Evolutionary conservation across 2,113 vertebrate species (phyloP).

Genomic region (Ciconia stormi): DNA sequence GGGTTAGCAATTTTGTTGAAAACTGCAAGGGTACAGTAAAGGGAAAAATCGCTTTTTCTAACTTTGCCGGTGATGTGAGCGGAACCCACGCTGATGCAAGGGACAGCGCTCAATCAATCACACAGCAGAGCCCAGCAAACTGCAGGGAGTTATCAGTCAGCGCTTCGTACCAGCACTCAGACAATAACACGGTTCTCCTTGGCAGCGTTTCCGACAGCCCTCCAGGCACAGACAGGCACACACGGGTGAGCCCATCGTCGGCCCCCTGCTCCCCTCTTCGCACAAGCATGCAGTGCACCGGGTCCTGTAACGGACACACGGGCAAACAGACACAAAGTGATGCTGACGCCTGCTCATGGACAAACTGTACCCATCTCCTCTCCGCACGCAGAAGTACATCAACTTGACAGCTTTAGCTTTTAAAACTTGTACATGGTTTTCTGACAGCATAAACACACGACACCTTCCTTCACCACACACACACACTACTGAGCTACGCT

Average conservation of each 20-base stretch:
- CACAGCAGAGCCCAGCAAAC: not conserved
- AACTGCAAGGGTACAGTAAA: not conserved
- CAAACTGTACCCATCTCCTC: fast-evolving
- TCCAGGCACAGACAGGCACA: not conserved
- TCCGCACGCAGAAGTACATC: not conserved
- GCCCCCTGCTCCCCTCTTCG: not conserved
- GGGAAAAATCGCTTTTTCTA: not conserved
- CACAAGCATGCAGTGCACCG: not conserved
- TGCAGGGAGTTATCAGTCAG: not conserved
- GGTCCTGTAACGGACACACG: fast-evolving
- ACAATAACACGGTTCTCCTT: not conserved
- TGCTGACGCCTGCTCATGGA: not conserved
- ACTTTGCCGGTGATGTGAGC: not conserved
- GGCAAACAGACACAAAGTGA: not conserved
- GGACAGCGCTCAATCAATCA: not conserved
- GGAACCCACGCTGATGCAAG: not conserved
- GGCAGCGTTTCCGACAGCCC: not conserved
- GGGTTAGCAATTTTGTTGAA: not conserved
- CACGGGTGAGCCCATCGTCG: fast-evolving
- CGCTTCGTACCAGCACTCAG: fast-evolving
- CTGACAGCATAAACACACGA: fast-evolving
- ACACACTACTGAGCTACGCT: fast-evolving
- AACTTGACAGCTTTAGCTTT: not conserved
- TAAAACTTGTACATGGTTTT: not conserved
- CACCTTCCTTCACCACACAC: not conserved